A percentile compares a stretch with the other conserved stretches of the same genome.
phyloP scores from a whole-genome alignment of 2,797 vertebrate species.

The Crenichthys baileyi region DNA sequence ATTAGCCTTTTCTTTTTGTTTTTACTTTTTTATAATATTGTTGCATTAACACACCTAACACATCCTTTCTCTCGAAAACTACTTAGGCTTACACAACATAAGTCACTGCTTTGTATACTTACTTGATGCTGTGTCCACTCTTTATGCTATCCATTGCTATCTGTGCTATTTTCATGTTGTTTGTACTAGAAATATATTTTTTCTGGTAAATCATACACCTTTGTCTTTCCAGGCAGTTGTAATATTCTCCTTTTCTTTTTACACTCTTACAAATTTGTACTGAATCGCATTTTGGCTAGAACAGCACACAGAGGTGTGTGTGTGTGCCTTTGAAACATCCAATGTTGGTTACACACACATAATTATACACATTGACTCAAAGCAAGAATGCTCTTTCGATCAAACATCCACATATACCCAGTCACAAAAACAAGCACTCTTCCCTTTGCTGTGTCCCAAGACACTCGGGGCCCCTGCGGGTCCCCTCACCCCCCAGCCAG shows the following conservation, averaged over 20 bases:
- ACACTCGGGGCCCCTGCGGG: conserved; percentile 54
- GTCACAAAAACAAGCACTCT: conserved; percentile 55
- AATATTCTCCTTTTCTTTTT: conserved; percentile 31
- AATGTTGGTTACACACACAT: conserved; percentile 29
- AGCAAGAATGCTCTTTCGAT: conserved; percentile 49
- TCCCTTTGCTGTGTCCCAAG: conserved; percentile 55
- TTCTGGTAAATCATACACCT: not conserved
- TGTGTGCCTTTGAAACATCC: conserved; percentile 30
- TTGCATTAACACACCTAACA: not conserved
- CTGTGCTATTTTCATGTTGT: conserved; percentile 39
- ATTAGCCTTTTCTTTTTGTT: not conserved
- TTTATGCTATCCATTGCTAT: conserved; percentile 35
- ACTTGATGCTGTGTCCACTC: conserved; percentile 13
- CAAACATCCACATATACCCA: conserved; percentile 35
- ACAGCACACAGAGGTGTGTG: not conserved
- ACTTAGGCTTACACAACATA: not conserved
- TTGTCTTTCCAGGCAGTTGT: not conserved
- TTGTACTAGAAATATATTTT: conserved; percentile 40
- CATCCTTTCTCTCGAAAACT: not conserved
- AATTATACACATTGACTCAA: conserved; percentile 48
- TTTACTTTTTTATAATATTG: not conserved
- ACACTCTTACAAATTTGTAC: conserved; percentile 4
- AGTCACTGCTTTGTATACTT: conserved; percentile 9
- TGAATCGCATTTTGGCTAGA: not conserved
- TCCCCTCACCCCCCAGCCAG: conserved; percentile 47